These are phyloP conservation scores for Julus scanicus DNA, from an alignment of 2,888 invertebrate species.

Conservation along the genomic window DNA sequence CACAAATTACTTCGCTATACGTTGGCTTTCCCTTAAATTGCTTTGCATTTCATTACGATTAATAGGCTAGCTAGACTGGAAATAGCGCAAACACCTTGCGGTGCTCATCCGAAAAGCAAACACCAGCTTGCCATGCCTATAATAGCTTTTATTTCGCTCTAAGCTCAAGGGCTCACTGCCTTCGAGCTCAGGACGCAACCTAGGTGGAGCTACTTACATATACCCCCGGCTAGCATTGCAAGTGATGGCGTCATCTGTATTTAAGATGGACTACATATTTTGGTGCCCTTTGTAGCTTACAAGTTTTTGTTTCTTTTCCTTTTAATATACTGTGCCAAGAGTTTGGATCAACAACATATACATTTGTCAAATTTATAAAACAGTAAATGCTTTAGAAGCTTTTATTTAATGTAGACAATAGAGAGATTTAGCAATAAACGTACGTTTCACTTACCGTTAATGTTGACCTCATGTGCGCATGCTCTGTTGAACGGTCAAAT, in stretches of 20 bases:
- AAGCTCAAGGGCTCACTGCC: background rate
- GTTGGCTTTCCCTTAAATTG: constrained; percentile 44
- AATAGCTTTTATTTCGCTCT: background rate
- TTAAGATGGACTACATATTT: background rate
- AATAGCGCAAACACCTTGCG: constrained; percentile 38
- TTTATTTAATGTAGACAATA: no score
- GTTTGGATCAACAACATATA: no score
- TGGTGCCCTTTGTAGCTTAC: background rate
- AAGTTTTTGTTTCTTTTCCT: no score
- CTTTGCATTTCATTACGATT: constrained; percentile 40
- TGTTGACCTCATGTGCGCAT: no score
- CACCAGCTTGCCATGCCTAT: constrained; percentile 27
- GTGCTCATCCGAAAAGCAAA: constrained; percentile 42
- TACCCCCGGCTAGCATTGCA: background rate
- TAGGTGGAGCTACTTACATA: background rate
- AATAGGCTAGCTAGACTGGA: constrained; percentile 45
- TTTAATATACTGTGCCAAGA: no score
- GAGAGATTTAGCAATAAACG: no score
- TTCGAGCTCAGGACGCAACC: background rate
- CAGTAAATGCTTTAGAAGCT: no score
- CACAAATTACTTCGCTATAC: constrained; percentile 49
- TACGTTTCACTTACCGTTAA: no score
- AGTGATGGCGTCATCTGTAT: background rate
- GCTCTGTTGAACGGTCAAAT: no score
- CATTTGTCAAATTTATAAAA: no score